Conservation (phyloP, 2,888 invertebrate genomes). For the Pollenia amentaria region DNA sequence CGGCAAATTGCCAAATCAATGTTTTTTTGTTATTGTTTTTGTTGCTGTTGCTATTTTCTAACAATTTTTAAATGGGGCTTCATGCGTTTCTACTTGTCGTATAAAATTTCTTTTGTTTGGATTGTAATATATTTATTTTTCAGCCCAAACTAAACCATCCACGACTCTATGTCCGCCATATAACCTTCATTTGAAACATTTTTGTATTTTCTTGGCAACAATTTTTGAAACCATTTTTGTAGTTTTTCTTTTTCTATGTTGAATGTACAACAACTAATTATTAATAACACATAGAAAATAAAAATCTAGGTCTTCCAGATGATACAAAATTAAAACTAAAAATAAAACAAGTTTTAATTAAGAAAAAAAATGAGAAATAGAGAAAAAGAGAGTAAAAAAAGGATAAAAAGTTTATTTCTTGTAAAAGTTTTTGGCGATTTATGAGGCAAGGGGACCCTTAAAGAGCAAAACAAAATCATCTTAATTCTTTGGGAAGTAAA, state of each 20-base stretch:
- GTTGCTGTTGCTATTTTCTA: background rate
- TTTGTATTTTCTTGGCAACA: constrained; percentile 25
- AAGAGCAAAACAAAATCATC: too few species aligned
- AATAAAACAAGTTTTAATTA: background rate
- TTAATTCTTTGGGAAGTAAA: too few species aligned
- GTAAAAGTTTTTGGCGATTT: too few species aligned
- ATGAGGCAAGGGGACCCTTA: too few species aligned
- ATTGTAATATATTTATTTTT: constrained; percentile 7
- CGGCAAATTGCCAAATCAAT: constrained; percentile 56
- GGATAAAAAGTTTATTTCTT: too few species aligned
- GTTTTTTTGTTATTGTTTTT: background rate
- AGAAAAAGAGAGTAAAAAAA: too few species aligned
- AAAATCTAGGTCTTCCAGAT: constrained; percentile 36
- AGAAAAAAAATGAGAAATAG: too few species aligned
- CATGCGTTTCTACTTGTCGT: background rate
- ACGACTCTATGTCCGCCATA: background rate
- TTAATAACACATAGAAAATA: background rate
- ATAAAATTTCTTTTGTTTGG: background rate
- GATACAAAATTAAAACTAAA: constrained; percentile 14
- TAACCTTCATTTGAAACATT: constrained; percentile 49
- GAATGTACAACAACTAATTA: constrained; percentile 18
- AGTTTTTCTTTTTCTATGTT: background rate
- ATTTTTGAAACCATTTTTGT: background rate
- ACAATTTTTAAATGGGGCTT: background rate
- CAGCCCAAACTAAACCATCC: background rate